Conservation (phyloP, 2,113 vertebrate genomes). For the Myrmecobius fasciatus region DNA sequence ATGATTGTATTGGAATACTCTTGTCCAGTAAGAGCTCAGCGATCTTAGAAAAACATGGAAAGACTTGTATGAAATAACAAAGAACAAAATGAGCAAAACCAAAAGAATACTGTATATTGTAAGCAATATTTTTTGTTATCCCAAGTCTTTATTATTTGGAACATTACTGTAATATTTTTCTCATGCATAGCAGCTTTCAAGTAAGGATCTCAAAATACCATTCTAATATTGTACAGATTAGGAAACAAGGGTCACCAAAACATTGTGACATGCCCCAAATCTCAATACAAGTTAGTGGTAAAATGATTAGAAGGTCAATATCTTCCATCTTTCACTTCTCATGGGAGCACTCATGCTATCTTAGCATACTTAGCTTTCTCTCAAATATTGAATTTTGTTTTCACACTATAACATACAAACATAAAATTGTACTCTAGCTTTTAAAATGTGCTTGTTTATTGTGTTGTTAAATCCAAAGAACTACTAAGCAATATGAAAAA, state of each 20-base stretch:
- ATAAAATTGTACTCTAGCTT: conserved; percentile 5
- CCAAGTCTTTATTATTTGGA: conserved; percentile 75
- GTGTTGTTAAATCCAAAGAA: conserved; percentile 48
- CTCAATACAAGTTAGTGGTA: conserved; percentile 3
- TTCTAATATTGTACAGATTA: conserved; percentile 22
- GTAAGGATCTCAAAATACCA: conserved; percentile 55
- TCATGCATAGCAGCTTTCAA: conserved; percentile 69
- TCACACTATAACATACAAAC: conserved; percentile 46
- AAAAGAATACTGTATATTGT: no score
- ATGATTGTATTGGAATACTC: no score
- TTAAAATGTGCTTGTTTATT: conserved; percentile 51
- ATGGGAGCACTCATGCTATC: fast-evolving
- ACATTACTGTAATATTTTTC: conserved; percentile 1
- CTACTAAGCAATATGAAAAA: conserved; percentile 34
- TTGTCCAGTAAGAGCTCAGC: no score
- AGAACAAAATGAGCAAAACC: no score
- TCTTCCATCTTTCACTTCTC: background rate
- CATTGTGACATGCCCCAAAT: background rate
- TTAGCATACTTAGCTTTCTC: background rate
- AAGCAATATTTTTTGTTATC: conserved; percentile 56
- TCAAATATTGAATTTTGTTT: conserved; percentile 54
- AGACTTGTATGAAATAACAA: no score
- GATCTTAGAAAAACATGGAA: no score
- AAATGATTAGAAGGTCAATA: fast-evolving
- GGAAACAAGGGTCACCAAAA: conserved; percentile 29